Evolutionary conservation across 1,140 invertebrate genomes (phyloP).

Genomic region (Cheumatopsyche charites): DNA sequence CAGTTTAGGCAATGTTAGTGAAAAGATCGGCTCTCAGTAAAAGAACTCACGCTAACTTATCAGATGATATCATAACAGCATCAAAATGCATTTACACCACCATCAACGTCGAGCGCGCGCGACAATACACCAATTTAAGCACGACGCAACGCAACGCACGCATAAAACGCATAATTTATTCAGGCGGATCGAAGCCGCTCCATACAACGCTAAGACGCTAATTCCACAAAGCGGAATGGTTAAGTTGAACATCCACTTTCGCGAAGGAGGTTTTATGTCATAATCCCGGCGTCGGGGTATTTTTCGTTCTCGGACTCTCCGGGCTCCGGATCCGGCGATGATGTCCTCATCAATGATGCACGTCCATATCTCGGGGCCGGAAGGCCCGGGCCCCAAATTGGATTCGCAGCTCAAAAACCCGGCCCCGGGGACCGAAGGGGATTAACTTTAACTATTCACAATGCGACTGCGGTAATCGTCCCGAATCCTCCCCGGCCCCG

Average conservation of each 20-base stretch:
- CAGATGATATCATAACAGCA: too few species aligned
- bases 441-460: conserved; percentile 28
- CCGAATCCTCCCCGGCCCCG: not conserved
- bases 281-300: conserved; percentile 5
- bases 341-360: conserved; percentile 26
- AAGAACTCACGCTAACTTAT: too few species aligned
- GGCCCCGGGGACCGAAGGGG: conserved; percentile 5
- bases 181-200: conserved; percentile 16
- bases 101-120: too few species aligned
- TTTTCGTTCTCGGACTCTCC: not conserved
- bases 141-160: too few species aligned
- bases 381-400: not conserved
- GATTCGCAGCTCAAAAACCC: conserved; percentile 17
- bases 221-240: conserved; percentile 29
- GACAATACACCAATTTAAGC: too few species aligned
- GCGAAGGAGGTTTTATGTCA: conserved; percentile 26
- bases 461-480: conserved; percentile 26
- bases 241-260: conserved; percentile 26
- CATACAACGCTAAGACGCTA: conserved; percentile 13
- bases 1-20: too few species aligned
- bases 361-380: conserved; percentile 24
- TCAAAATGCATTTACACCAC: too few species aligned
- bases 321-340: conserved; percentile 13
- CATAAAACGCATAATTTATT: conserved; percentile 28
- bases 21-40: too few species aligned